phyloP scores from a whole-genome alignment of 1,140 invertebrate species.

The Helicorthomorpha holstii region DNA sequence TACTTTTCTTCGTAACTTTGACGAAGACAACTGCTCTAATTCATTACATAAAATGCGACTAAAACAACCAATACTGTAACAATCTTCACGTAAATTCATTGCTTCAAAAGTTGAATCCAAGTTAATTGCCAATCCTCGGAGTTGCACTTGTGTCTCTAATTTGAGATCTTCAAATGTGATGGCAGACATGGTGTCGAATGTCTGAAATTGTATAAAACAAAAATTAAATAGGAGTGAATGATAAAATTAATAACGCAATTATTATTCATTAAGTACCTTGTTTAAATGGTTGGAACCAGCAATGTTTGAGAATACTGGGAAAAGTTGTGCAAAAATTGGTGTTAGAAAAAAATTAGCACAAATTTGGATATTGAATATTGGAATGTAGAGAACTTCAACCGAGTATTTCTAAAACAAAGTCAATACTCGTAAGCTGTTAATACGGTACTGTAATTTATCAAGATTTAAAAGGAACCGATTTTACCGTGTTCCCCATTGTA shows the following conservation, averaged over 20 bases:
- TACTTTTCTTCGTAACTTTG: background rate
- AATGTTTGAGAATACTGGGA: background rate
- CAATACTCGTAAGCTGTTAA: background rate
- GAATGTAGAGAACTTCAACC: background rate
- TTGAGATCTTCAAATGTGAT: too few relatives aligned
- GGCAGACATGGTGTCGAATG: too few relatives aligned
- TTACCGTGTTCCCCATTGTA: background rate
- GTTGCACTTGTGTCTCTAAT: too few relatives aligned
- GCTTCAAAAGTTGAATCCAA: too few relatives aligned
- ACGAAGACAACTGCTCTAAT: background rate
- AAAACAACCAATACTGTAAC: background rate
- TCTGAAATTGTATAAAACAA: too few relatives aligned
- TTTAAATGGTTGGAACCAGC: too few relatives aligned
- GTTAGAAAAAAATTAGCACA: background rate
- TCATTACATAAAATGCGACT: background rate
- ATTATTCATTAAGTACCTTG: too few relatives aligned
- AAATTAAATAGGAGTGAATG: too few relatives aligned
- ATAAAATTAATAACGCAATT: too few relatives aligned
- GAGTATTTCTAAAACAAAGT: background rate
- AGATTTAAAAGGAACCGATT: too few relatives aligned
- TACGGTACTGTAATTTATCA: background rate
- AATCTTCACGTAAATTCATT: background rate
- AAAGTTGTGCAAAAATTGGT: background rate
- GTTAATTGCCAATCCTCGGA: too few relatives aligned
- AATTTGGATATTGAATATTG: background rate